These are phyloP conservation scores for Drosophila sp. DNA, from an alignment of 1,140 invertebrate genomes.

Conservation along the genomic window DNA sequence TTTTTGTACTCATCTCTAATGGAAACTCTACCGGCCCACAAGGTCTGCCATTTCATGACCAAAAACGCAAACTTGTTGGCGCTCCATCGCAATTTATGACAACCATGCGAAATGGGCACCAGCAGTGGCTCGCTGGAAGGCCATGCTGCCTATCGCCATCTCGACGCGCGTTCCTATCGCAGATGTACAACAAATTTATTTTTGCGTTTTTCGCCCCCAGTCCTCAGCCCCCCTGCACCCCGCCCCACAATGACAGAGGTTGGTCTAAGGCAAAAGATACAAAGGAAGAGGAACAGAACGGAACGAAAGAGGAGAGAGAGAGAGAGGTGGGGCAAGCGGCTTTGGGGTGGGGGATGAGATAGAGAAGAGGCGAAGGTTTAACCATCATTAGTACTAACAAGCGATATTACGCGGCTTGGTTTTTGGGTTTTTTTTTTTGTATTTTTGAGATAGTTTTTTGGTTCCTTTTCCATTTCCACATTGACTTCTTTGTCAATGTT, in stretches of 20 bases:
- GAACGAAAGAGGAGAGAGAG: background rate
- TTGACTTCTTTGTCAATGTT: background rate
- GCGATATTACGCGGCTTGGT: conserved; percentile 68
- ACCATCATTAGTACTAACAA: conserved; percentile 80
- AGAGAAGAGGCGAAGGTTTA: conserved; percentile 5
- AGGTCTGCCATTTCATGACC: conserved; percentile 25
- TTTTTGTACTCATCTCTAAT: conserved; percentile 30
- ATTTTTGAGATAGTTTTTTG: conserved; percentile 51
- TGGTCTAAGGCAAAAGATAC: background rate
- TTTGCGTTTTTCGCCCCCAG: conserved; percentile 35
- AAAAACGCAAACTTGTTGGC: conserved; percentile 57
- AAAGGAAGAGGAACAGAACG: background rate
- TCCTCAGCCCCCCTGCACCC: no score
- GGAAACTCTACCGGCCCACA: conserved; percentile 9
- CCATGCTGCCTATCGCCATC: conserved; percentile 53
- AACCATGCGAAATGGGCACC: conserved; percentile 66
- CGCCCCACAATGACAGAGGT: conserved; percentile 7
- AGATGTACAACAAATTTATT: conserved; percentile 76
- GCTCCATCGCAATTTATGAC: conserved; percentile 73
- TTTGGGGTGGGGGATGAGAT: no score
- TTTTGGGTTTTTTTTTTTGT: conserved; percentile 39
- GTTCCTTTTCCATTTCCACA: conserved; percentile 9
- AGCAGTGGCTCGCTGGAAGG: conserved; percentile 23
- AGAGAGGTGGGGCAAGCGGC: background rate
- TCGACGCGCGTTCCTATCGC: conserved; percentile 57